Evolutionary conservation across 2,888 invertebrate genomes (phyloP).

Genomic region (Brachyptera putata): DNA sequence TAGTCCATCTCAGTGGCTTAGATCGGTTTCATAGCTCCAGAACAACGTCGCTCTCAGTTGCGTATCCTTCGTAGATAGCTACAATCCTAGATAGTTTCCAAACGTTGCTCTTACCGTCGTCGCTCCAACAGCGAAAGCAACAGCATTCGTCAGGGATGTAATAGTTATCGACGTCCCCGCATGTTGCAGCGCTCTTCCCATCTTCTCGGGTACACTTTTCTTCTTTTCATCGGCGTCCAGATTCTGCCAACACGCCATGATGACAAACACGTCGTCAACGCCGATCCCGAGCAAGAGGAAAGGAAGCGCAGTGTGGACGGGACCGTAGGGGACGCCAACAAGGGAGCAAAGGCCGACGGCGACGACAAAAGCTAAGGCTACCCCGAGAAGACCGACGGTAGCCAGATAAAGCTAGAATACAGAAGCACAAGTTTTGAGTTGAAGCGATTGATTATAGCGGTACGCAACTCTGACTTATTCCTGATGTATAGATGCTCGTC

Average conservation of each 20-base stretch:
- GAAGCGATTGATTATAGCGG: no score
- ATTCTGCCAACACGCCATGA: conserved; percentile 73
- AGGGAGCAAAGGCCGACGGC: conserved; percentile 69
- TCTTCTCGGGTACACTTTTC: conserved; percentile 55
- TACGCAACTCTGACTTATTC: no score
- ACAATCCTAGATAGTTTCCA: no score
- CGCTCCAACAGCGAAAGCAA: conserved; percentile 73
- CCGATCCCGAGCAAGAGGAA: conserved; percentile 75
- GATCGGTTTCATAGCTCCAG: no score
- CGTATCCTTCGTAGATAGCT: no score
- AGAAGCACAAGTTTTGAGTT: no score
- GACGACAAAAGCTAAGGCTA: conserved; percentile 68
- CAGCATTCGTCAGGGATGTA: conserved; percentile 76
- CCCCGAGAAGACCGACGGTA: conserved; percentile 62
- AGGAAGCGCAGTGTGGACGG: conserved; percentile 75
- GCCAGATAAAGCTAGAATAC: conserved; percentile 63
- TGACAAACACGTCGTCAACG: conserved; percentile 83
- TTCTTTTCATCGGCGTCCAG: conserved; percentile 50
- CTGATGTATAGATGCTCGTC: no score
- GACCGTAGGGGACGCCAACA: conserved; percentile 69
- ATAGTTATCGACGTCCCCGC: conserved; percentile 81
- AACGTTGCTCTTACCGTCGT: conserved; percentile 68
- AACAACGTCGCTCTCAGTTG: no score
- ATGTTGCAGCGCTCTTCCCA: conserved; percentile 68
- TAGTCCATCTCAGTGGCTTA: no score